Evolutionary conservation across 2,797 vertebrate species (phyloP), one percentile per base, ranked within the genome.

Genomic region (Rachycentron canadum): DNA sequence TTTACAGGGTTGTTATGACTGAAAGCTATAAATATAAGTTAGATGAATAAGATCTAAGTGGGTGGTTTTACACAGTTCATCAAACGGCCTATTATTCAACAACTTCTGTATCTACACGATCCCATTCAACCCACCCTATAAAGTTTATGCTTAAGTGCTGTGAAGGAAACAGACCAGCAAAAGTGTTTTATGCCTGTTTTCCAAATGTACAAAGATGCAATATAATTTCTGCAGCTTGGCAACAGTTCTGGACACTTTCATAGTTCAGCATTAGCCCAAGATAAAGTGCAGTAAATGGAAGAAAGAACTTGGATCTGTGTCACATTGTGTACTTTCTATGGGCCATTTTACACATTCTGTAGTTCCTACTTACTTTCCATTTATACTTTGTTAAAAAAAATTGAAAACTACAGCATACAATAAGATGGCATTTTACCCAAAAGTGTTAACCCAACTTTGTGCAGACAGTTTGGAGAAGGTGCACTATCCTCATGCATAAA

Each of bases 111-210:
- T 43, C 3, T 69, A 25, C 23, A 56, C n/a, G 47, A 50, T 52
- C 19, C 17, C 60, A 58, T 59, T 68, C 36, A 53, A 26, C 36
- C 11, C 11, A 14, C 16, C 32, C 49, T 34, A 14, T 49, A 50
- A 66, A 70, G 53, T 32, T 75, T 38, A 69, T 17, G 28, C 47
- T 36, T n/a, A 52, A 23, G 45, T 8, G 57, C 34, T 10, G 16
- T 53, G 19, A 47, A 23, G 47, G 13, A 66, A 72, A 65, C 14
- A 12, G 25, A 32, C 32, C 28, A 34, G 34, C 41, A 59, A 62
- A 45, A 25, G n/a, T 25, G 26, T 71, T 74, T 78, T 38, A 60
- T 65, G 56, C 56, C 56, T 45, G 23, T 16, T 65, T 38, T 17
- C 25, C 59, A 67, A 69, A 41, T 58, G 23, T 30, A 23, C 23